Base-by-base conservation (phyloP, 2,113 vertebrate species). In the Leucoraja erinaceus region DNA sequence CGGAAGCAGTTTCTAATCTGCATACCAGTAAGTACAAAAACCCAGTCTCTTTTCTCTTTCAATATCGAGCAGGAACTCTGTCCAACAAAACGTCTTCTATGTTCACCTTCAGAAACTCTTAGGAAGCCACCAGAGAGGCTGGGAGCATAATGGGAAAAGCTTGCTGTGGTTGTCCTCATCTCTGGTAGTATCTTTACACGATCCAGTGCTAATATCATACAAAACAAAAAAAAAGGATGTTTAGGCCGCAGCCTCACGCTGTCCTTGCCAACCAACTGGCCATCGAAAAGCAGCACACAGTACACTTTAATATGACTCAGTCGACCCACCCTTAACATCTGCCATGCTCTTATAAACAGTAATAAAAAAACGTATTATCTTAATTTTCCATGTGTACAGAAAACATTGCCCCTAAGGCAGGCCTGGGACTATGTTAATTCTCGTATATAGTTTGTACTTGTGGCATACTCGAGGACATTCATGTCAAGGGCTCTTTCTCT, bases 1-100 rank as follows among this genome's bases (percentile, higher is more conserved):
- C 95, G 95, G 96, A 97, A 97, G 97, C 96, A 95, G 96, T 96
- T 96, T 96, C 96, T 97, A 97, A 96, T 96, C 96, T 95, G 96
- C 95, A 96, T 96, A 96, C 95, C 96, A 96, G 96, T 96, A 97
- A 96, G 96, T 96, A 96, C 96, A 95, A 95, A 72, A 95, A 95
- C 93, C 95, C 94, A 96, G 95, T 96, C 94, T 95, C 94, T 95
- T 95, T 94, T 94, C 95, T 95, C 92, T 77, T 78, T 75, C 93
- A 94, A 94, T 88, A 93, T 95, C 94, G 95, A 59, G 94, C 95
- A 96, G 96, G 96, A 97, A 96, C 95, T 96, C 96, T 95, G 95
- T 96, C 95, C 94, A 95, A 96, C 94, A 95, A 95, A 96, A 94
- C 95, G 95, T 94, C 94, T 93, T 94, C 95, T 94, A 95, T 94